Evolutionary conservation across 1,140 invertebrate species (phyloP).

Genomic region (Hermatobates lingyangjiaoensis): DNA sequence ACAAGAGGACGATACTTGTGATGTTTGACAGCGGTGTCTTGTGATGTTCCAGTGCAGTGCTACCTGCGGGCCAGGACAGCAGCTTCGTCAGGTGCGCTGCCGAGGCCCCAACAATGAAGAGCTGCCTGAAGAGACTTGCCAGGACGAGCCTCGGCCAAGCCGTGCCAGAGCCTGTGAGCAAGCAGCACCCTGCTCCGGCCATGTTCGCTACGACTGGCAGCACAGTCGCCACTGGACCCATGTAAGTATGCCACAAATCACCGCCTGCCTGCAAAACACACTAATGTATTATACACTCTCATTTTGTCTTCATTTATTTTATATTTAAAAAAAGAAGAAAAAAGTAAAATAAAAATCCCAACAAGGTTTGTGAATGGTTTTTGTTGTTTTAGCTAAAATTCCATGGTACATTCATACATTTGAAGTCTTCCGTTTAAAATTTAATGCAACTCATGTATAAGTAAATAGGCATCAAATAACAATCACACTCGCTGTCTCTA

Average conservation of each 20-base stretch:
- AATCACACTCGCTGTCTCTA: too few species aligned
- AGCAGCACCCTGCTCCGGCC: background rate
- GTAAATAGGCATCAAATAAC: too few species aligned
- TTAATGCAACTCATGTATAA: too few species aligned
- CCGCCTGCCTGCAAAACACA: too few species aligned
- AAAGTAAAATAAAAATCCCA: too few species aligned
- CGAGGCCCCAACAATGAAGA: background rate
- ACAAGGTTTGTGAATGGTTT: too few species aligned
- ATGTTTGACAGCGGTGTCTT: background rate
- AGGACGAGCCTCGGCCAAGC: background rate
- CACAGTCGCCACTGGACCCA: background rate
- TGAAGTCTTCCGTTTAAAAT: too few species aligned
- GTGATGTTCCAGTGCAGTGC: constrained; percentile 5
- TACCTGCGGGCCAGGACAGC: constrained; percentile 2
- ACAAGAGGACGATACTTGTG: background rate
- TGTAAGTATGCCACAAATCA: background rate
- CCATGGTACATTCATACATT: too few species aligned
- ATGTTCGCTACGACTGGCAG: background rate
- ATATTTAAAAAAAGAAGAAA: too few species aligned
- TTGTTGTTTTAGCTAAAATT: too few species aligned
- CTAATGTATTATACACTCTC: too few species aligned
- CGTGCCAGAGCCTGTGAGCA: background rate
- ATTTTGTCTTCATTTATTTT: too few species aligned
- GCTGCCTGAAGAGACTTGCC: constrained; percentile 4
- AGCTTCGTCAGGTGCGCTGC: background rate